Base-by-base conservation (phyloP, 2,888 invertebrate genomes). In the Drosophila melanosoma region DNA sequence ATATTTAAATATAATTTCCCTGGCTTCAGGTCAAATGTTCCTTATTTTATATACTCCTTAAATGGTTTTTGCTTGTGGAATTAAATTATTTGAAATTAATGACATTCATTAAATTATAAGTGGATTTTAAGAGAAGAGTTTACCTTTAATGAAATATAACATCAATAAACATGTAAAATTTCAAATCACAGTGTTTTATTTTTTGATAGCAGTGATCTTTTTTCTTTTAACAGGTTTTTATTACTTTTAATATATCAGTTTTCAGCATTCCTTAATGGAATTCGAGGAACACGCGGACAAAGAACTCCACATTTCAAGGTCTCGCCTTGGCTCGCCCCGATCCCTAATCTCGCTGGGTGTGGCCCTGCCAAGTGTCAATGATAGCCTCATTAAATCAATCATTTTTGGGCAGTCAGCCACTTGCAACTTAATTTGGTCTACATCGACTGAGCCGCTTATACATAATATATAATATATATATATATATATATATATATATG, bases 351-450 rank as follows among this genome's bases (percentile, higher is more conserved):
- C 64, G 42, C 42, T 26, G 66, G 74, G 74, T 68, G 83, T 69
- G 76, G 58, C 42, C 51, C 42, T 60, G 42, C 64, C 60, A 68
- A 73, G 86, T 86, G 84, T 84, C 82, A 89, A 75, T 89, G 82
- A 83, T 79, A 83, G 87, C 76, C 72, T 76, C 85, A 82, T 89
- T 82, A 87, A 87, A 89, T 86, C 85, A 89, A 86, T 84, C 87
- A 84, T 87, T 89, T 85, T 80, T 75, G 87, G 85, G 60, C 84
- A 79, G 66, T 71, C 87, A 87, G 69, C 82, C 87, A 82, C 81
- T 78, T 78, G 81, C 81, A 78, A 52, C 87, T 82, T 84, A 84
- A 86, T 86, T 87, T 89, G 87, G 77, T 63, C 83, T 85, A 79
- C 76, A 61, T 60, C 64, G 33, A 49, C 52, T 60, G 35, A 45